Evolutionary conservation across 2,888 invertebrate species (phyloP), one percentile per base, ranked within the genome.

Genomic region (Ferdinandea cuprea): DNA sequence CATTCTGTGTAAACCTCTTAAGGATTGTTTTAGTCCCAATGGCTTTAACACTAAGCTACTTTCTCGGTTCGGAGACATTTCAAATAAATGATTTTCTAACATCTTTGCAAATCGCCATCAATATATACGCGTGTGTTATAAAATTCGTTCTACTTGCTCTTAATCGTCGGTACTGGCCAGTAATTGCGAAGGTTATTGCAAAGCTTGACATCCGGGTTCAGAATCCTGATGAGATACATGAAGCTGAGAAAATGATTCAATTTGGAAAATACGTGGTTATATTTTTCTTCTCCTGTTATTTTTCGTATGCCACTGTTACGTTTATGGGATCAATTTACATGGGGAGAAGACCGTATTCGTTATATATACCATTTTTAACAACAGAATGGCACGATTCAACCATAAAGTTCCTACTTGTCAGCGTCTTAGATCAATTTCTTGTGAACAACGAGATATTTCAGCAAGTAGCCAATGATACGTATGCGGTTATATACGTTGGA

Each of bases 101-200:
- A 4, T 89, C 89, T 2, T 65, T 88, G n/a, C 88, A 89, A 72
- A 86, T 87, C 35, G 85, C 86, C 1, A 78, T 88, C 7, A 89
- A 88, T 71, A 85, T 85, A 0, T 85, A 85, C 68, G 69, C 87
- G 0, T 88, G 89, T 63, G 86, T 85, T 9, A 48, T 76, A 3
- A 89, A 89, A 58, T 86, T 89, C 35, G 3, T 86, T 0, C 86
- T 88, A 1, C 85, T 89, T 11, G 86, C 86, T 68, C 63, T 79
- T n/a, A 42, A 86, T 30, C 72, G 86, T 3, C 73, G 76, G 1
- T 84, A 85, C 3, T 78, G 89, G 8, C 85, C 87, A 11, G 66
- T 40, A 5, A 86, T 87, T 15, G 86, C 74, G 3, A 65, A 61
- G 0, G 71, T 86, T n/a, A 85, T 88, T 4, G 88, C 88, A 8